These are phyloP conservation scores for Chymomyza costata DNA, from an alignment of 1,140 invertebrate species.

Conservation along the genomic window DNA sequence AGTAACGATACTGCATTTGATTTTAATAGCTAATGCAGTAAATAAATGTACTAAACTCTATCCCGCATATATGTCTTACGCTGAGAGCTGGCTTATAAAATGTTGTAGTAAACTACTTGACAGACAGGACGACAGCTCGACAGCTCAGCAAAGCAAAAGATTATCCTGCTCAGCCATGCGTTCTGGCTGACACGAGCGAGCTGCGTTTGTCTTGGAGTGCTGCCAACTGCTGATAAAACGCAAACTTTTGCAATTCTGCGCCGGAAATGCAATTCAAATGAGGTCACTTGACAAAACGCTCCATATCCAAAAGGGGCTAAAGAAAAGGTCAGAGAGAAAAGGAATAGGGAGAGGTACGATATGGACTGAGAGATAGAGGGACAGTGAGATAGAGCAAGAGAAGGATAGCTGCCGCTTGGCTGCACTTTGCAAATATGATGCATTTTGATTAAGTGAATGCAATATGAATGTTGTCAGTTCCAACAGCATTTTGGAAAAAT, in stretches of 20 bases:
- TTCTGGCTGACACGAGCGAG: constrained; percentile 1
- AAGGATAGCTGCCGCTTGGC: not conserved
- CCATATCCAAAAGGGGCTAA: not conserved
- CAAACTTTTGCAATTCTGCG: constrained; percentile 32
- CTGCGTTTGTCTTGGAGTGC: constrained; percentile 12
- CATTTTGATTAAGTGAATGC: constrained; percentile 60
- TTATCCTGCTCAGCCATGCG: constrained; percentile 36
- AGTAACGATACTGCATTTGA: too few relatives aligned
- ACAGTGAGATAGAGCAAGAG: too few relatives aligned
- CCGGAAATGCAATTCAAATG: constrained; percentile 41
- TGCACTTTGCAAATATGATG: constrained; percentile 31
- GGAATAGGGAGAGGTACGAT: too few relatives aligned
- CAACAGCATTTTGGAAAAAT: constrained; percentile 7
- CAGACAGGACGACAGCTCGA: not conserved
- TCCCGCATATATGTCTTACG: too few relatives aligned
- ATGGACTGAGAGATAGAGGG: too few relatives aligned
- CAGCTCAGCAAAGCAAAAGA: constrained; percentile 4
- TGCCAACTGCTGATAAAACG: constrained; percentile 43
- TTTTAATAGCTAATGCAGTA: constrained; percentile 34
- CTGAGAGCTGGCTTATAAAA: not conserved
- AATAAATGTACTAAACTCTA: constrained; percentile 27
- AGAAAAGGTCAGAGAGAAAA: too few relatives aligned
- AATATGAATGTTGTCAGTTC: constrained; percentile 46
- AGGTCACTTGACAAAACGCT: constrained; percentile 34
- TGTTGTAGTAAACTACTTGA: constrained; percentile 5